Evolutionary conservation across 1,140 invertebrate species (phyloP).

Genomic region (Zophobas morio): DNA sequence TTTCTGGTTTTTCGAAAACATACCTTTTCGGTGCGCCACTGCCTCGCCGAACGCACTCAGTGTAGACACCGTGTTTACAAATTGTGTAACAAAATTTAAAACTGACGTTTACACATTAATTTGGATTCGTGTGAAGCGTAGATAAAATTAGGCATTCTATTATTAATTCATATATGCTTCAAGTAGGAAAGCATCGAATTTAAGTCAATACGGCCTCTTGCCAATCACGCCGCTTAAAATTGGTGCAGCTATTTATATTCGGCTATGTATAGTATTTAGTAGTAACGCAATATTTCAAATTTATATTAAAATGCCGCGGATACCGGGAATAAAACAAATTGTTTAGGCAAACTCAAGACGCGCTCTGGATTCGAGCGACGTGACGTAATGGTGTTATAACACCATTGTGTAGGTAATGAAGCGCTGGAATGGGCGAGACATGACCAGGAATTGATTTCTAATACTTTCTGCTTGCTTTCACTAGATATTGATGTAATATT

Average conservation of each 20-base stretch:
- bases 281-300: slow-evolving; percentile 16
- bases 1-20: neutral
- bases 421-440: slow-evolving; percentile 44
- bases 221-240: slow-evolving; percentile 49
- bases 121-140: slow-evolving; percentile 44
- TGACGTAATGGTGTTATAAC: slow-evolving; percentile 46
- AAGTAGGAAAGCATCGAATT: slow-evolving; percentile 50
- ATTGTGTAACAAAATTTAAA: slow-evolving; percentile 49
- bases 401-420: slow-evolving; percentile 46
- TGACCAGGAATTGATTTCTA: slow-evolving; percentile 51
- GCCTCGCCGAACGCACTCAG: neutral
- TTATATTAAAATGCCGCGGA: slow-evolving; percentile 1
- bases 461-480: slow-evolving; percentile 50
- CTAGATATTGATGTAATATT: slow-evolving; percentile 49
- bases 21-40: neutral
- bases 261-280: slow-evolving; percentile 44
- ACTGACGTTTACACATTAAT: slow-evolving; percentile 49
- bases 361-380: slow-evolving; percentile 24
- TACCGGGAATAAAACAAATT: neutral
- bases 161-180: slow-evolving; percentile 50
- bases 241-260: slow-evolving; percentile 49
- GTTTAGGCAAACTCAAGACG: neutral
- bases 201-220: slow-evolving; percentile 51
- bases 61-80: slow-evolving; percentile 39
- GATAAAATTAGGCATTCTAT: slow-evolving; percentile 52